phyloP scores from a whole-genome alignment of 2,888 invertebrate genomes.

The Arrhopalites spinosus region DNA sequence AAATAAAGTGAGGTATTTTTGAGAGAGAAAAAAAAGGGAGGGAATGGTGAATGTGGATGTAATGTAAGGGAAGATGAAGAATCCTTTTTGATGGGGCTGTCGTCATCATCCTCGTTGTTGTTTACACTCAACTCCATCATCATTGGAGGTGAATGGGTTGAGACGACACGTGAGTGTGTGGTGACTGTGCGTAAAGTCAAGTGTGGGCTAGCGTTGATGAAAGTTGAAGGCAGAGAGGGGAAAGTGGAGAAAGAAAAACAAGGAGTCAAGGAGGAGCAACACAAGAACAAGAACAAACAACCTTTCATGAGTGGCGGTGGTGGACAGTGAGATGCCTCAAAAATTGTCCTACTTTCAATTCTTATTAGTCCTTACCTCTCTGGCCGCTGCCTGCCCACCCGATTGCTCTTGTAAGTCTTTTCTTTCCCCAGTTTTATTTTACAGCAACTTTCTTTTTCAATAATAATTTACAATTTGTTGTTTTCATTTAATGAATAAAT shows the following conservation, averaged over 20 bases:
- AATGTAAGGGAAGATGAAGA: background rate
- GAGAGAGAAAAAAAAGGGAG: background rate
- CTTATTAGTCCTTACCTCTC: constrained; percentile 27
- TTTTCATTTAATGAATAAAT: no score
- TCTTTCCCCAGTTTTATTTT: background rate
- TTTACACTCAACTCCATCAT: background rate
- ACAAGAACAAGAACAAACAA: background rate
- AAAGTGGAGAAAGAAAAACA: background rate
- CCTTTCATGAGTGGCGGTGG: background rate
- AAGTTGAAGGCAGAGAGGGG: background rate
- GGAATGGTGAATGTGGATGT: background rate
- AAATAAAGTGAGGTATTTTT: background rate
- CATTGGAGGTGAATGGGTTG: background rate
- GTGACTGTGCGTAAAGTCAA: no score
- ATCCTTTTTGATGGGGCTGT: constrained; percentile 1
- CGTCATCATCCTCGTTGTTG: background rate
- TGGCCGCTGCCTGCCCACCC: constrained; percentile 66
- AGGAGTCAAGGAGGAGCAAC: background rate
- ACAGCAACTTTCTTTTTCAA: no score
- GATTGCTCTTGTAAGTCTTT: constrained; percentile 79
- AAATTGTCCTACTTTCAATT: constrained; percentile 33
- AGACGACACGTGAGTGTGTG: background rate
- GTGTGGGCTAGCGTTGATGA: no score
- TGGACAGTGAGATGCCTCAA: constrained; percentile 30
- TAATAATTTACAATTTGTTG: no score